Conservation (phyloP, 2,888 invertebrate genomes). For the Ligdia adustata region DNA sequence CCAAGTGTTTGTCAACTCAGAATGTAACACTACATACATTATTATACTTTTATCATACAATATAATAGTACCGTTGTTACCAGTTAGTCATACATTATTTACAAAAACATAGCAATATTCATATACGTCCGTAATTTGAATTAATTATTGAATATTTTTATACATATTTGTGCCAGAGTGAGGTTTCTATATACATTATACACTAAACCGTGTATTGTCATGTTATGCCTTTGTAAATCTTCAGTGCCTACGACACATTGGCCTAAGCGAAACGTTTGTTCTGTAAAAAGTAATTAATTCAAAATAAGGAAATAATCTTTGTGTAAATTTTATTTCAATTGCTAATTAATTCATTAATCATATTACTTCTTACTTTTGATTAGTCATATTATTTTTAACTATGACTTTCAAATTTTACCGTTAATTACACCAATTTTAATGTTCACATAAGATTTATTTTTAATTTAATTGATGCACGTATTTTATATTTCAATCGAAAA, state of each 20-base stretch:
- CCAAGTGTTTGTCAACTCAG: constrained; percentile 19
- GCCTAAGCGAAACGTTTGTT: constrained; percentile 30
- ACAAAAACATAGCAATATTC: constrained; percentile 28
- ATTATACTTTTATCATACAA: constrained; percentile 43
- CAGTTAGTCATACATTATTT: constrained; percentile 59
- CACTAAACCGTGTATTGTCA: constrained; percentile 15
- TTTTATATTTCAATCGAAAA: constrained; percentile 35
- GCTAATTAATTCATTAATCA: constrained; percentile 18
- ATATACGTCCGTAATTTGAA: constrained; percentile 50
- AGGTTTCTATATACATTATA: constrained; percentile 18
- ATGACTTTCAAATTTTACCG: constrained; percentile 13
- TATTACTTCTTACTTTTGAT: constrained; percentile 15
- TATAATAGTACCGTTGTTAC: constrained; percentile 68
- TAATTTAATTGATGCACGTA: constrained; percentile 28
- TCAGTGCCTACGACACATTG: constrained; percentile 29
- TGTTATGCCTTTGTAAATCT: constrained; percentile 16
- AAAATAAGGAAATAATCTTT: constrained; percentile 42
- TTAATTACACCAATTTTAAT: constrained; percentile 18
- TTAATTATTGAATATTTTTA: constrained; percentile 45
- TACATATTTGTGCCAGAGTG: constrained; percentile 26
- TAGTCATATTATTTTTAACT: too few relatives aligned
- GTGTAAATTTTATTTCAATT: constrained; percentile 23
- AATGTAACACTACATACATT: constrained; percentile 19
- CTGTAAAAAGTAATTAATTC: constrained; percentile 49
- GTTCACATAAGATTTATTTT: constrained; percentile 15